phyloP scores from a whole-genome alignment of 2,888 invertebrate genomes.

The Orchesella flavescens region DNA sequence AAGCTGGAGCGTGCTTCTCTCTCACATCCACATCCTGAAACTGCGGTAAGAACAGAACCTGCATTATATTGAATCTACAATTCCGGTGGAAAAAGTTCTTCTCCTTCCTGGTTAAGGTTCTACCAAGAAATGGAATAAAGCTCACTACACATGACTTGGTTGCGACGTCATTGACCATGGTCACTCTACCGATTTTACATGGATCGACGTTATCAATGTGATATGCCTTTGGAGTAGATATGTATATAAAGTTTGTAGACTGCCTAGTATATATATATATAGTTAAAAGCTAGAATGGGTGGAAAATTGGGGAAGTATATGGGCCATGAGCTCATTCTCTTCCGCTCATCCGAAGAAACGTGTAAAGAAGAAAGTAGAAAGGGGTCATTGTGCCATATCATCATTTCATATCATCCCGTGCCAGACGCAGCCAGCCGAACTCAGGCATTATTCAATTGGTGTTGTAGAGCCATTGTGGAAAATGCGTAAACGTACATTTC shows the following conservation, averaged over 20 bases:
- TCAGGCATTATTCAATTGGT: conserved; percentile 40
- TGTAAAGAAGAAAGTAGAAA: conserved; percentile 40
- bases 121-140: conserved; percentile 13
- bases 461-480: background rate
- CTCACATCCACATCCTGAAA: background rate
- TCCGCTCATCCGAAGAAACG: conserved; percentile 46
- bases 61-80: background rate
- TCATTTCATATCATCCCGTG: conserved; percentile 59
- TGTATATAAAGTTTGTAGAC: no score
- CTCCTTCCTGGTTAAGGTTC: conserved; percentile 14
- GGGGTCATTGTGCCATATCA: conserved; percentile 66
- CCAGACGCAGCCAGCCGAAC: conserved; percentile 54
- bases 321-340: conserved; percentile 50
- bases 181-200: conserved; percentile 18
- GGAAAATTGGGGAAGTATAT: conserved; percentile 51
- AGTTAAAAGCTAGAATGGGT: conserved; percentile 10
- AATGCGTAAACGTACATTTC: background rate
- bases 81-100: conserved; percentile 34
- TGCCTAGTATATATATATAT: no score
- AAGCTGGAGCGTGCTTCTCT: background rate
- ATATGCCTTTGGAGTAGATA: no score
- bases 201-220: no score
- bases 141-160: no score
- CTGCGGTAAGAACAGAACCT: background rate
- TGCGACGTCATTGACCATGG: conserved; percentile 39